Base-by-base conservation (phyloP, 2,113 vertebrate genomes). In the Helogale parvula region DNA sequence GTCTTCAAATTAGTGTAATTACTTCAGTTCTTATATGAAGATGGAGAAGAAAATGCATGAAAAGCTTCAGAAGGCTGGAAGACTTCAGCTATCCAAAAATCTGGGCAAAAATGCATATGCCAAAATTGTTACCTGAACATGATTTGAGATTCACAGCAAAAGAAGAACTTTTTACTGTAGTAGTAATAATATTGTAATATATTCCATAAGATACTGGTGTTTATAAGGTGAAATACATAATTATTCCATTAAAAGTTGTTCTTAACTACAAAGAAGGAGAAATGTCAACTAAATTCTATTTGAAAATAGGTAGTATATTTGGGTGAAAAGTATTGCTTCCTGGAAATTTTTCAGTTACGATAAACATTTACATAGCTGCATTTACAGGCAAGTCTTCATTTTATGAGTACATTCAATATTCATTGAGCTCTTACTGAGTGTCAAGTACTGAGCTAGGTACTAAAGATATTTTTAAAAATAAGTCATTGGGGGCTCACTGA, bases 231-330 rank as follows among this genome's bases (percentile, higher is more conserved):
- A 74, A 65, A 57, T 54, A 82, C 52, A 41, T 50, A 76, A 63
- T 93, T 84, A 79, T 63, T 50, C 33, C 21, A 71, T 57, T 77
- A 81, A 85, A 80, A 92, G 16, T 60, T 76, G 11, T 41, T 84
- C 35, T 80, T n/a, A 76, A 76, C 95, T 69, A 79, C 9, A 87
- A 84, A 80, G 52, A 63, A 94, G 29, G 31, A 96, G 72, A 93
- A 74, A 65, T 57, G 23, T 7, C 25, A 87, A 65, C 63, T 92
- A 85, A 85, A 84, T 71, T 33, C 31, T 65, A 25, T 68, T 95
- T 94, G n/a, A 93, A 88, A 91, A 72, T 27, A 94, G 27, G 80
- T 50, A 80, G 35, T 29, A 41, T 50, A 71, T 65, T 71, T 89
- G n/a, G n/a, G 31, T 65, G 14, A 90, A 90, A 93, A 92, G 1